These are phyloP conservation scores for Geothlypis trichas DNA, from an alignment of 2,113 vertebrate species.

Conservation along the genomic window DNA sequence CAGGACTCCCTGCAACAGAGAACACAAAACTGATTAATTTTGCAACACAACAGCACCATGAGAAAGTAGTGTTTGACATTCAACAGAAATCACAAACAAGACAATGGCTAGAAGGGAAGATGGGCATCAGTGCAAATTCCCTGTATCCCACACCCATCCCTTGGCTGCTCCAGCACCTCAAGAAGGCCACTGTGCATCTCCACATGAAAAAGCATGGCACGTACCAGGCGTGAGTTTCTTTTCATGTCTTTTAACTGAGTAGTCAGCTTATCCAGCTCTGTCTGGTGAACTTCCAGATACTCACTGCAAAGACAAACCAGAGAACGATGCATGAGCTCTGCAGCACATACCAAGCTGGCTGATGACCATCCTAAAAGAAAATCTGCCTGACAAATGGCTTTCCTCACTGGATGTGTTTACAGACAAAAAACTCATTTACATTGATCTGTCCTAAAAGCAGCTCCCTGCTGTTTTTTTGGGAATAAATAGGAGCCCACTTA, in stretches of 20 bases:
- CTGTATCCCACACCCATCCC: not conserved
- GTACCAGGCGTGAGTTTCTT: constrained; percentile 95
- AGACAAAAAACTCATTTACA: not conserved
- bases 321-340: not conserved
- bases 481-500: not conserved
- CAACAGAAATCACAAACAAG: not conserved
- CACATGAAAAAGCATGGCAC: not conserved
- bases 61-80: not conserved
- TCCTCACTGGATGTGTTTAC: not conserved
- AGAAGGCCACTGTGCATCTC: not conserved
- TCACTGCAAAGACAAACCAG: constrained; percentile 80
- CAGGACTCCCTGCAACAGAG: constrained; percentile 87
- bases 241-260: constrained; percentile 95
- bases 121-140: not conserved
- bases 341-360: not conserved
- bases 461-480: not conserved
- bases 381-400: not conserved
- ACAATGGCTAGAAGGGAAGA: not conserved
- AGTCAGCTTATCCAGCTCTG: constrained; percentile 92
- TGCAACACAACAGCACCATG: not conserved
- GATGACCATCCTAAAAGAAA: not conserved
- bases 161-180: not conserved
- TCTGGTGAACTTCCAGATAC: constrained; percentile 93
- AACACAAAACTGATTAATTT: constrained; percentile 27
- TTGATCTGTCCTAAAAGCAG: not conserved